Evolutionary conservation across 2,113 vertebrate genomes (phyloP).

Genomic region (Gadus chalcogrammus): DNA sequence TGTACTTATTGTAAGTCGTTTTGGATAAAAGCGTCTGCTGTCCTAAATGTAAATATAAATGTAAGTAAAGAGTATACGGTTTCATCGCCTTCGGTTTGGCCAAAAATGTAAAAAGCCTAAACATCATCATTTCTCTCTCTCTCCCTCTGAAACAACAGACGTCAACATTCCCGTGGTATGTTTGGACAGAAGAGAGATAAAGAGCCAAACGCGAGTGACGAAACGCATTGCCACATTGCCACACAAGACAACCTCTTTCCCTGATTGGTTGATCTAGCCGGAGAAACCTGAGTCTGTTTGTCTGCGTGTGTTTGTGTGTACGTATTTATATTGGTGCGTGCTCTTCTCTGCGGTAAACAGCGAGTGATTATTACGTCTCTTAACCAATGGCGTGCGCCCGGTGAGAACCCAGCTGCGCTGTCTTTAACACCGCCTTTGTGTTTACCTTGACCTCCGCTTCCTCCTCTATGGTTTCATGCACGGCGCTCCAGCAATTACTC

Average conservation of each 20-base stretch:
- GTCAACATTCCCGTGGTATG: constrained; percentile 34
- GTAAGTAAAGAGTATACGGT: too few relatives aligned
- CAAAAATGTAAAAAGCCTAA: too few relatives aligned
- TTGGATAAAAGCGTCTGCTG: too few relatives aligned
- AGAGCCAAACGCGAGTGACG: constrained; percentile 26
- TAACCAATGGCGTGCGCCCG: neutral
- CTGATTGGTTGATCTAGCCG: too few relatives aligned
- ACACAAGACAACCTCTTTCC: neutral
- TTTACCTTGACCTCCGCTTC: constrained; percentile 50
- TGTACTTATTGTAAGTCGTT: too few relatives aligned
- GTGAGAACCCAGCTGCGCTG: constrained; percentile 70
- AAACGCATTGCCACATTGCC: constrained; percentile 43
- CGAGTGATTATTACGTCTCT: constrained; percentile 62
- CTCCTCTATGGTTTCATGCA: too few relatives aligned
- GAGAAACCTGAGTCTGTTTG: too few relatives aligned
- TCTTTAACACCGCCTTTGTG: constrained; percentile 66
- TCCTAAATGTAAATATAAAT: too few relatives aligned
- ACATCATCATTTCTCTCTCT: too few relatives aligned
- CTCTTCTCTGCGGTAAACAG: constrained; percentile 46
- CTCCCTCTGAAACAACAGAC: neutral
- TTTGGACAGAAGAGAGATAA: constrained; percentile 49
- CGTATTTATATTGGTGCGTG: neutral
- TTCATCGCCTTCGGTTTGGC: too few relatives aligned
- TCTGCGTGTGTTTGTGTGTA: neutral
- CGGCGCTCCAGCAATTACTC: too few relatives aligned